A percentile compares a stretch with the other conserved stretches of the same genome.
Evolutionary conservation across 1,140 invertebrate species (phyloP).

Genomic region (Euura lappo): DNA sequence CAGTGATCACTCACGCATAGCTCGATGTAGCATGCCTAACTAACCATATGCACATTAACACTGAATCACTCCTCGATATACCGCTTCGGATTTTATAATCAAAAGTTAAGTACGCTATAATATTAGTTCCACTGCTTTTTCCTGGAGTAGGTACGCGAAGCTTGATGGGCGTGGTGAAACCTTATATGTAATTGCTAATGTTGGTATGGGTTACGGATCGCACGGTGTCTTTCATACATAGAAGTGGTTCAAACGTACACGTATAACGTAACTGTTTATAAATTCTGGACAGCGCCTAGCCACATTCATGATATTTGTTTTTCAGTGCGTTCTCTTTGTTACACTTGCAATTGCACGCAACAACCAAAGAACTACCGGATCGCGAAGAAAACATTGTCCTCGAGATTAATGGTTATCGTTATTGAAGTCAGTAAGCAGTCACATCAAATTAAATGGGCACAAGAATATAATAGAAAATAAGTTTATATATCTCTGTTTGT

Average conservation of each 20-base stretch:
- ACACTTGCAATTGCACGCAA: not conserved
- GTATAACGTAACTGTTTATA: not conserved
- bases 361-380: not conserved
- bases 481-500: not conserved
- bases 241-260: too few species aligned
- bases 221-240: not conserved
- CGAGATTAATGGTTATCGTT: constrained; percentile 3
- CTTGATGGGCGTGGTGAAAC: not conserved
- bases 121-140: not conserved
- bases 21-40: constrained; percentile 49
- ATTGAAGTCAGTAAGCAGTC: constrained; percentile 1
- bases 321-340: not conserved
- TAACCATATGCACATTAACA: constrained; percentile 37
- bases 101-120: not conserved
- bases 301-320: not conserved
- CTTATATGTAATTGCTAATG: not conserved
- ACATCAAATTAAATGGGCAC: not conserved
- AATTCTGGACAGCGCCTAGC: not conserved
- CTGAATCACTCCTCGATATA: not conserved
- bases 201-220: not conserved
- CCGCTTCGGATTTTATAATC: not conserved
- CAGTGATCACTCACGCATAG: constrained; percentile 30
- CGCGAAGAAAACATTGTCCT: not conserved
- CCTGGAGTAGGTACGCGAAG: not conserved
- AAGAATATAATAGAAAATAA: not conserved